A percentile compares a stretch with the other conserved stretches of the same genome.
phyloP scores from a whole-genome alignment of 2,113 vertebrate genomes.

The Dipodomys stephensi region DNA sequence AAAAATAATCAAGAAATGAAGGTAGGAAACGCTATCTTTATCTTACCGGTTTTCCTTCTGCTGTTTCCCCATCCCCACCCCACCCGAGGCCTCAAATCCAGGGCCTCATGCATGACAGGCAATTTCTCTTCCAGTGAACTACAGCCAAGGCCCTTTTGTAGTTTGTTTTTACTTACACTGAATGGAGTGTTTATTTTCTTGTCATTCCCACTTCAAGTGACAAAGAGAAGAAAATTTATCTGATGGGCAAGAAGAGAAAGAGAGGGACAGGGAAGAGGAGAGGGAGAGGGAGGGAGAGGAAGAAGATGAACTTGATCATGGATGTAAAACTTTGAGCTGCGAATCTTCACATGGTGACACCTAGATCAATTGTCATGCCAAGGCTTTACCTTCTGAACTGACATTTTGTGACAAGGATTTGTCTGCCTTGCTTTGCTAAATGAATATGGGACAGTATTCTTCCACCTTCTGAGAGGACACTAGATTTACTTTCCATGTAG shows the following conservation, averaged over 20 bases:
- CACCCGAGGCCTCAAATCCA: too few species aligned
- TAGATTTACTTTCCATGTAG: neutral
- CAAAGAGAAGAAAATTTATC: neutral
- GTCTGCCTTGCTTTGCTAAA: neutral
- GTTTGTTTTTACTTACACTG: slow-evolving; percentile 18
- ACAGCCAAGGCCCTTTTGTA: neutral
- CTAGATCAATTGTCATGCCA: neutral
- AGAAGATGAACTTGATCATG: neutral
- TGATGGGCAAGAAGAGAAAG: too few species aligned
- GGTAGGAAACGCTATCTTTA: neutral
- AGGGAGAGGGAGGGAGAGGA: too few species aligned
- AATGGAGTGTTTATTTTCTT: neutral
- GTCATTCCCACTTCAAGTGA: neutral
- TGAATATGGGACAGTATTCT: neutral
- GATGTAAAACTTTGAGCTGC: neutral
- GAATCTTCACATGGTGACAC: neutral
- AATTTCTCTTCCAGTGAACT: neutral
- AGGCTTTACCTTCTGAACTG: neutral
- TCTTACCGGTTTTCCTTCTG: neutral
- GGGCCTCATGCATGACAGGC: too few species aligned
- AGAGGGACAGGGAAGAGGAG: too few species aligned
- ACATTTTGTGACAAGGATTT: neutral
- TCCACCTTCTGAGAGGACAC: neutral
- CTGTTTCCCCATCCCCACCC: too few species aligned
- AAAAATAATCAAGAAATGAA: neutral